Conservation (phyloP, 2,797 vertebrate genomes). For the Dermochelys coriacea region DNA sequence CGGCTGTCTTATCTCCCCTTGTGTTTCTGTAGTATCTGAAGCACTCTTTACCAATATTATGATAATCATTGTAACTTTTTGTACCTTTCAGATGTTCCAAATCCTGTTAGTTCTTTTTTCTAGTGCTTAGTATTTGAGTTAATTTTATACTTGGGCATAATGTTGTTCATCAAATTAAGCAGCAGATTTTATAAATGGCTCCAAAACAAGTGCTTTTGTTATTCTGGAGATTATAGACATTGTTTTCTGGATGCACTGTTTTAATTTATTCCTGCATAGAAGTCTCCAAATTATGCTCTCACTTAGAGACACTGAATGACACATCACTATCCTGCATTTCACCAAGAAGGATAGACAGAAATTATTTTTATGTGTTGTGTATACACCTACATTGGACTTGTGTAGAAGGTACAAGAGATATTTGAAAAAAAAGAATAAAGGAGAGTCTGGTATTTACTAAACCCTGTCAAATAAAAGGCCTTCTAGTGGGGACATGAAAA, state of each 20-base stretch:
- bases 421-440: neutral
- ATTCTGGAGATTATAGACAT: fast-evolving
- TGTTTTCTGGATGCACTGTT: neutral
- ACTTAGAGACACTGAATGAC: neutral
- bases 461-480: neutral
- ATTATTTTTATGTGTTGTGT: fast-evolving
- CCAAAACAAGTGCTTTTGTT: fast-evolving
- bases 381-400: fast-evolving
- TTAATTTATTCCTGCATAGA: fast-evolving
- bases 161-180: fast-evolving
- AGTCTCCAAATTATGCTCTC: neutral
- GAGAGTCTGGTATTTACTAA: neutral
- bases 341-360: neutral
- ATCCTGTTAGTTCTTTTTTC: neutral
- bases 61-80: neutral
- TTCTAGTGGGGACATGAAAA: neutral
- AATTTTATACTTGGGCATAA: neutral
- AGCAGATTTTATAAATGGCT: neutral
- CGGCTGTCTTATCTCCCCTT: fast-evolving
- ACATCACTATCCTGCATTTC: fast-evolving
- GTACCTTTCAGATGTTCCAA: neutral
- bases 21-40: neutral
- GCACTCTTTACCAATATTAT: neutral
- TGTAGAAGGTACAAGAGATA: neutral
- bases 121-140: neutral